A percentile compares a stretch with the other conserved stretches of the same genome.
Conservation (phyloP, 2,113 vertebrate species). For the chimpanzee (Pan troglodytes) region DNA sequence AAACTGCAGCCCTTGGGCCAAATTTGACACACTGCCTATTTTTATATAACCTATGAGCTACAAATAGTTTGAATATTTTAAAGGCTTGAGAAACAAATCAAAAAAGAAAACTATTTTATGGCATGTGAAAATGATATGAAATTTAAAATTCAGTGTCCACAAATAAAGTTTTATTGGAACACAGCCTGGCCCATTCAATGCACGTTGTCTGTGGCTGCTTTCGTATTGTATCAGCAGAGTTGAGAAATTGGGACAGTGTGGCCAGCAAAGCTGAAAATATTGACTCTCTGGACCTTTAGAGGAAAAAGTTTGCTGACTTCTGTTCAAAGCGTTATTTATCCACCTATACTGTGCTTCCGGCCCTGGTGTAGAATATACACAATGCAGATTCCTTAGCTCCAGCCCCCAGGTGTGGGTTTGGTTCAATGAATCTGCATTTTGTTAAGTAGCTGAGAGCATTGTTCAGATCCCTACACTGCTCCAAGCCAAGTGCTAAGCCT, state of each 20-base stretch:
- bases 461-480: background rate
- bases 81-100: background rate
- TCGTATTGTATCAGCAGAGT: background rate
- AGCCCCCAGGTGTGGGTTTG: fast-evolving
- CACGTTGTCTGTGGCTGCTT: fast-evolving
- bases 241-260: fast-evolving
- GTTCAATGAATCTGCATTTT: background rate
- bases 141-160: background rate
- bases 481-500: background rate
- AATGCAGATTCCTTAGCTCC: background rate
- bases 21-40: fast-evolving
- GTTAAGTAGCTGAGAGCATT: background rate
- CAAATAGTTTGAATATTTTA: background rate
- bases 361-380: background rate
- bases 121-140: background rate
- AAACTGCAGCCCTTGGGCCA: background rate
- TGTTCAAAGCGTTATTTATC: background rate
- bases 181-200: fast-evolving
- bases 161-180: background rate
- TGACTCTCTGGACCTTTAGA: background rate
- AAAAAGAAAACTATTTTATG: background rate
- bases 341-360: fast-evolving
- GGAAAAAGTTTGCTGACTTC: background rate
- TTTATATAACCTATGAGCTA: background rate
- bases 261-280: fast-evolving